Evolutionary conservation across 1,140 invertebrate genomes (phyloP).

Genomic region (Euura saliciscinereae): DNA sequence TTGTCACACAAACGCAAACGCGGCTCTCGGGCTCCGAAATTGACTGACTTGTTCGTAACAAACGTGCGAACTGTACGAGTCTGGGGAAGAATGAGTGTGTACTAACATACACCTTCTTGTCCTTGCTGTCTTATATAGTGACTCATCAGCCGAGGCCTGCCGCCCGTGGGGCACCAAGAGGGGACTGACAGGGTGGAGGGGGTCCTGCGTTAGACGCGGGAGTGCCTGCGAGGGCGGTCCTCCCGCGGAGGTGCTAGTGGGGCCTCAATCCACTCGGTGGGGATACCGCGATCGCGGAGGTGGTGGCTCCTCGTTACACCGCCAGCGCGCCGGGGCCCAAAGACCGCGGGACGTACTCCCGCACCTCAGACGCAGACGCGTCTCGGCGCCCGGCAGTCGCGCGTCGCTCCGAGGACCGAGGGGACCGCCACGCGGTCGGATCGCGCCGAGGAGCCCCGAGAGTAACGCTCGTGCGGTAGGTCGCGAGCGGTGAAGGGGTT

Average conservation of each 20-base stretch:
- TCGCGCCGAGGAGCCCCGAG: not conserved
- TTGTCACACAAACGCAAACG: slow-evolving; percentile 26
- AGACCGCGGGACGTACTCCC: not conserved
- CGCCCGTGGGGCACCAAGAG: slow-evolving; percentile 34
- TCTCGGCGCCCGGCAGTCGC: not conserved
- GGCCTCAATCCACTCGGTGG: not conserved
- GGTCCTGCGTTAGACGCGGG: not conserved
- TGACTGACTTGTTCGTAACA: too few relatives aligned
- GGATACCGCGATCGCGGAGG: not conserved
- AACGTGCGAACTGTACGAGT: slow-evolving; percentile 38
- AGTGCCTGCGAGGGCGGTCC: slow-evolving; percentile 1
- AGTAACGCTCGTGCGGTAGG: not conserved
- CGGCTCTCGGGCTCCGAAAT: slow-evolving; percentile 17
- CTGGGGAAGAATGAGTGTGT: slow-evolving; percentile 55
- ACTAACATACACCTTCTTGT: slow-evolving; percentile 59
- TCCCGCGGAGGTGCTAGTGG: not conserved
- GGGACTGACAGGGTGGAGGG: not conserved
- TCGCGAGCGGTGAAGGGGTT: not conserved
- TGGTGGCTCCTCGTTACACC: too few relatives aligned
- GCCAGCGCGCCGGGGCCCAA: not conserved
- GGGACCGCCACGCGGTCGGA: not conserved
- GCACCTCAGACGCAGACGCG: not conserved
- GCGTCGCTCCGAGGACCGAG: not conserved
- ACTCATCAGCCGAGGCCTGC: slow-evolving; percentile 53
- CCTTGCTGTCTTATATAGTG: slow-evolving; percentile 61